These are phyloP conservation scores for Sinohyriopsis cumingii DNA, from an alignment of 2,888 invertebrate genomes.

Conservation along the genomic window DNA sequence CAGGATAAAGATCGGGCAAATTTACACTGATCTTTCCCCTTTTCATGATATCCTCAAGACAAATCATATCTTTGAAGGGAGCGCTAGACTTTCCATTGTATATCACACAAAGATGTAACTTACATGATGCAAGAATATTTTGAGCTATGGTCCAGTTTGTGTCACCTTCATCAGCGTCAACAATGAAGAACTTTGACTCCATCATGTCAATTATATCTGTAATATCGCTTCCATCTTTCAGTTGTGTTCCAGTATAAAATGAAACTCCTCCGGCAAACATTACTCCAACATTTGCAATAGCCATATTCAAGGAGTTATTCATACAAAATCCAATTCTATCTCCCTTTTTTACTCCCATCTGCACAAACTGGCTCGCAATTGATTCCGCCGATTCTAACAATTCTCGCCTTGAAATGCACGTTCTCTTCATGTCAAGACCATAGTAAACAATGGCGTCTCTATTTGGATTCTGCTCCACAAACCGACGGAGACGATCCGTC, in stretches of 20 bases:
- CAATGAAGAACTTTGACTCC: slow-evolving; percentile 13
- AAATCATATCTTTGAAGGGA: too few relatives aligned
- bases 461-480: slow-evolving; percentile 21
- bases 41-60: too few relatives aligned
- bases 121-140: slow-evolving; percentile 4
- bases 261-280: slow-evolving; percentile 27
- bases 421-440: slow-evolving; percentile 8
- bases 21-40: not conserved
- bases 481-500: slow-evolving; percentile 15
- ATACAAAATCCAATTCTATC: slow-evolving; percentile 21
- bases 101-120: too few relatives aligned
- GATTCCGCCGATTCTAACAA: slow-evolving; percentile 12
- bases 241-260: slow-evolving; percentile 13
- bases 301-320: slow-evolving; percentile 30
- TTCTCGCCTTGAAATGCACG: slow-evolving; percentile 14
- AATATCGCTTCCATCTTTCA: slow-evolving; percentile 34
- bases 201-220: slow-evolving; percentile 1
- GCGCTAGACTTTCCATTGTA: too few relatives aligned
- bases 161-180: slow-evolving; percentile 15
- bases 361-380: slow-evolving; percentile 18
- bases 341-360: slow-evolving; percentile 22
- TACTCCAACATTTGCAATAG: slow-evolving; percentile 12
- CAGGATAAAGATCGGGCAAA: slow-evolving; percentile 25
- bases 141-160: slow-evolving; percentile 23
- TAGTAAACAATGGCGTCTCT: slow-evolving; percentile 32